A percentile compares a stretch with the other conserved stretches of the same genome.
Evolutionary conservation across 2,797 vertebrate species (phyloP).

Genomic region (Sardinella longiceps): DNA sequence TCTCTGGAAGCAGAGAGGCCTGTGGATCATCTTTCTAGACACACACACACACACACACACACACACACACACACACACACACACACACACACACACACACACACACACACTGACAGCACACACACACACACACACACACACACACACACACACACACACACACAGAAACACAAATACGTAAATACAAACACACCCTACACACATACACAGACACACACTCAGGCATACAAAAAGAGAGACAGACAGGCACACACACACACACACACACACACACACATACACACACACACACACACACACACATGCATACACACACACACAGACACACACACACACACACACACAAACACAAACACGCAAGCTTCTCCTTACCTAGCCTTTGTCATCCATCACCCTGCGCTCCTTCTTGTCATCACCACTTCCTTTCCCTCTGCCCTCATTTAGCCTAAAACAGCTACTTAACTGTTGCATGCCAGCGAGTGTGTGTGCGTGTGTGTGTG

Average conservation of each 20-base stretch:
- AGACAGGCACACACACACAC: neutral
- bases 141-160: conserved; percentile 12
- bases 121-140: neutral
- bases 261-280: neutral
- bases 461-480: neutral
- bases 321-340: conserved; percentile 5
- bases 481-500: conserved; percentile 3
- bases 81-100: neutral
- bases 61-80: neutral
- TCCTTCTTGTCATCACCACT: neutral
- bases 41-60: too few relatives aligned
- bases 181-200: neutral
- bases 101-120: neutral
- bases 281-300: neutral
- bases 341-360: neutral
- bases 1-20: neutral
- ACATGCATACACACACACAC: neutral
- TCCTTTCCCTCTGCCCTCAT: neutral
- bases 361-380: neutral
- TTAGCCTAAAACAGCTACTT: neutral
- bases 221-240: too few relatives aligned
- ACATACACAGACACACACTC: conserved; percentile 4
- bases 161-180: neutral
- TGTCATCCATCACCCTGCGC: neutral
- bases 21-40: neutral